Conservation (phyloP, 1,140 invertebrate genomes). For the Oncopeltus fasciatus region DNA sequence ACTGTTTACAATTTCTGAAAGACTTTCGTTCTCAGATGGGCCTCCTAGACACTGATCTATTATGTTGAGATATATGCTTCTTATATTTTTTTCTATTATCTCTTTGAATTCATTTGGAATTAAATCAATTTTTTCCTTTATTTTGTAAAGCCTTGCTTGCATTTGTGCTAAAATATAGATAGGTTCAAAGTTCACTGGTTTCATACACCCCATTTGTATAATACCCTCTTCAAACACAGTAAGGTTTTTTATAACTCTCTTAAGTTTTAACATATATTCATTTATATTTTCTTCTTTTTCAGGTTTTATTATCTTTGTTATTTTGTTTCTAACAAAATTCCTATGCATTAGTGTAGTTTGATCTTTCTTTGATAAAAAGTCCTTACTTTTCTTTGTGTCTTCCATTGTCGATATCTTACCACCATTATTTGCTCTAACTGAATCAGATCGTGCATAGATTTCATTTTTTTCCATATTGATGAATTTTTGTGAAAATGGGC, state of each 20-base stretch:
- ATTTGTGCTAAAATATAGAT: slow-evolving; percentile 1
- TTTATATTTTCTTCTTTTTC: too few species aligned
- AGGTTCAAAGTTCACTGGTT: not conserved
- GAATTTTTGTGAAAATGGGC: too few species aligned
- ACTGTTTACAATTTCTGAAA: not conserved
- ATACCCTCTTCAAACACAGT: not conserved
- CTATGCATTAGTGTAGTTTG: too few species aligned
- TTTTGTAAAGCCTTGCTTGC: not conserved
- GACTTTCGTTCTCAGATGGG: not conserved
- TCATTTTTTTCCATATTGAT: too few species aligned
- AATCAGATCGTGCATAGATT: too few species aligned
- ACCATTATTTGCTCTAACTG: too few species aligned
- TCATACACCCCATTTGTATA: not conserved
- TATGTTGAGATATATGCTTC: not conserved
- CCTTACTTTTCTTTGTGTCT: too few species aligned
- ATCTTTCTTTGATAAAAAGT: too few species aligned
- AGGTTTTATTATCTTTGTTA: too few species aligned
- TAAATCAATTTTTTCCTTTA: not conserved
- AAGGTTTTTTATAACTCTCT: not conserved
- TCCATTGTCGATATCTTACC: too few species aligned
- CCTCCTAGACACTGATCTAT: not conserved
- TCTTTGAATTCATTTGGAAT: not conserved
- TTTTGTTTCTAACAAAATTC: too few species aligned
- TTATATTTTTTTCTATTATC: not conserved
- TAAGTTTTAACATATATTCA: not conserved